Evolutionary conservation across 2,888 invertebrate genomes (phyloP).

Genomic region (Andrena dorsata): DNA sequence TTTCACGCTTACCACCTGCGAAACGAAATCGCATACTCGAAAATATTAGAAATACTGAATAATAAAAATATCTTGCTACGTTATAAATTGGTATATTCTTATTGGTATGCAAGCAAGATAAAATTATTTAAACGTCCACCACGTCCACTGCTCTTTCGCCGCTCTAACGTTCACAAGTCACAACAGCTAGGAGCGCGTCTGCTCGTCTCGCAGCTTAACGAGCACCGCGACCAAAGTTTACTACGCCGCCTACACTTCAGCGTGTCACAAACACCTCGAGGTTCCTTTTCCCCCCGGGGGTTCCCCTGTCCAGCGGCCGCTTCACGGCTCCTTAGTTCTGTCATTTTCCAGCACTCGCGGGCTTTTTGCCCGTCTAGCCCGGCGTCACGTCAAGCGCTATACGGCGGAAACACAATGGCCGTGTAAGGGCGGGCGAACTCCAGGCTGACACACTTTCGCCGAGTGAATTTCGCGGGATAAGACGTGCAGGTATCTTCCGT

Average conservation of each 20-base stretch:
- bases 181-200: no score
- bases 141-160: no score
- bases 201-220: no score
- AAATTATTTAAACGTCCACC: no score
- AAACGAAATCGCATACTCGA: not conserved
- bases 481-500: conserved; percentile 54
- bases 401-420: conserved; percentile 49
- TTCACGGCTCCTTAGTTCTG: conserved; percentile 36
- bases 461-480: conserved; percentile 56
- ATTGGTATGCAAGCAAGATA: no score
- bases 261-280: conserved; percentile 9
- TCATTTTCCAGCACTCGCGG: conserved; percentile 36
- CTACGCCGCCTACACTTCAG: not conserved
- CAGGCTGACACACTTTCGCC: conserved; percentile 58
- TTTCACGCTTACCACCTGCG: not conserved
- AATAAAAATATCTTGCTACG: no score
- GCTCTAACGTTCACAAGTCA: no score
- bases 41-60: no score
- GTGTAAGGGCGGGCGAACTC: conserved; percentile 15
- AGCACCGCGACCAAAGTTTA: no score
- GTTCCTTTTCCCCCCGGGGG: not conserved
- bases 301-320: conserved; percentile 1
- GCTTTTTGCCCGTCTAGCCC: conserved; percentile 46
- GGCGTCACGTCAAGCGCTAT: conserved; percentile 54
- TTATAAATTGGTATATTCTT: no score